Base-by-base conservation (phyloP, 1,140 invertebrate species). In the Euschistus heros region DNA sequence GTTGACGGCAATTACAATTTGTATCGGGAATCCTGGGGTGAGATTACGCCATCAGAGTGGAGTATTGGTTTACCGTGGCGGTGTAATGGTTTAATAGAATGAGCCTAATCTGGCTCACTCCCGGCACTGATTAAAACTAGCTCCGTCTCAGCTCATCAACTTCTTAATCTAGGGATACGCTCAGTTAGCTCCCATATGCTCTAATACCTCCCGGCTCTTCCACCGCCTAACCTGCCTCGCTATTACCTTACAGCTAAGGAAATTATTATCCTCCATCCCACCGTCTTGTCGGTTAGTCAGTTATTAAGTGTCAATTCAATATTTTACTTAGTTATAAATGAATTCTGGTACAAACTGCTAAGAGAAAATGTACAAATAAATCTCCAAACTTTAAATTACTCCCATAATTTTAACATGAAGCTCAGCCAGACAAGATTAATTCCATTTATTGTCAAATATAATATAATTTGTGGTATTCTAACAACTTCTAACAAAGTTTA, bases 1-100 rank as follows among this genome's bases (percentile, higher is more conserved):
- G n/a, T 18, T 13, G 8, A 50, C 47, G 7, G n/a, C 1, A 50
- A 50, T 50, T 50, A 50, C 22, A 50, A 50, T 50, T 50, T 18
- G 47, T 50, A 50, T 50, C 47, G 47, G 47, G 47, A 50, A 20
- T 18, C 6, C 3, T 5, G 17, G 47, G 8, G 2, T 50, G 10
- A 50, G 47, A 50, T 50, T 50, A 50, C n/a, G n/a, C 47, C n/a
- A 50, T 50, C 47, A 50, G 47, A 50, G 47, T 4, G n/a, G 47
- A 50, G 22, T 50, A 50, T 50, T 50, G 47, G 47, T 50, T 50
- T 50, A 50, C 3, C 47, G 10, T 6, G n/a, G 33, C 33, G 8
- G 33, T 37, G 33, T 37, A 37, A 37, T 37, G 33, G n/a, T 50
- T 22, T 50, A 50, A 50, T 18, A 50, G 47, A 50, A 50, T 50